Conservation (phyloP, 1,140 invertebrate genomes). For the Drosophila subobscura region DNA sequence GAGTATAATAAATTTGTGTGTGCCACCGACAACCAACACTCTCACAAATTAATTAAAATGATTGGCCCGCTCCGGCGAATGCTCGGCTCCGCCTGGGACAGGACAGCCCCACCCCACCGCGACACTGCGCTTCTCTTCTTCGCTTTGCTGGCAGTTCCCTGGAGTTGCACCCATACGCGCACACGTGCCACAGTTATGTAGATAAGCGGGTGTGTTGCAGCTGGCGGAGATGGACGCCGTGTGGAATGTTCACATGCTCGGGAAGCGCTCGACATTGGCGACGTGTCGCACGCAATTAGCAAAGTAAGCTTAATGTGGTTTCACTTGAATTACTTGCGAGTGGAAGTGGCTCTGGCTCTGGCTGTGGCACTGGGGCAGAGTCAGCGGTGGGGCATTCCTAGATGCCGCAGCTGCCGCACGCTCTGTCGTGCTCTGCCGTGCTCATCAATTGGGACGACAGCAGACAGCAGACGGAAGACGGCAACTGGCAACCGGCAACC, state of each 20-base stretch:
- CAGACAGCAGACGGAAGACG: background rate
- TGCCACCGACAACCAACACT: constrained; percentile 82
- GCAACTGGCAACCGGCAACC: no score
- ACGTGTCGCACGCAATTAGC: constrained; percentile 82
- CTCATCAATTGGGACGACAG: constrained; percentile 63
- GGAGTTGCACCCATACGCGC: constrained; percentile 22
- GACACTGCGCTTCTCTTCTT: constrained; percentile 2
- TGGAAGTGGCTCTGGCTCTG: constrained; percentile 3
- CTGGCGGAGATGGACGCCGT: constrained; percentile 2
- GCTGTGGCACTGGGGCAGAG: no score
- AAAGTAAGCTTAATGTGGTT: constrained; percentile 83
- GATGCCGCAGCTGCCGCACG: no score
- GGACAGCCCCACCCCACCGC: no score
- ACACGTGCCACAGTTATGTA: constrained; percentile 58
- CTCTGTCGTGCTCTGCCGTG: constrained; percentile 1
- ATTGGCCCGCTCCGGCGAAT: constrained; percentile 71
- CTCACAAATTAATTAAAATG: constrained; percentile 84
- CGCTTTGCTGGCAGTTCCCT: constrained; percentile 1
- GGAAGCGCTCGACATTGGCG: constrained; percentile 47
- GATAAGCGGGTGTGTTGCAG: constrained; percentile 52
- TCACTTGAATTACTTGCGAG: constrained; percentile 81
- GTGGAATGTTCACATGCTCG: constrained; percentile 45
- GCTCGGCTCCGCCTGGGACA: constrained; percentile 2
- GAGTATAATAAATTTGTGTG: constrained; percentile 83
- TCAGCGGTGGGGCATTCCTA: no score